A percentile compares a stretch with the other conserved stretches of the same genome.
phyloP scores from a whole-genome alignment of 1,140 invertebrate genomes.

The Oreohelix idahoensis region DNA sequence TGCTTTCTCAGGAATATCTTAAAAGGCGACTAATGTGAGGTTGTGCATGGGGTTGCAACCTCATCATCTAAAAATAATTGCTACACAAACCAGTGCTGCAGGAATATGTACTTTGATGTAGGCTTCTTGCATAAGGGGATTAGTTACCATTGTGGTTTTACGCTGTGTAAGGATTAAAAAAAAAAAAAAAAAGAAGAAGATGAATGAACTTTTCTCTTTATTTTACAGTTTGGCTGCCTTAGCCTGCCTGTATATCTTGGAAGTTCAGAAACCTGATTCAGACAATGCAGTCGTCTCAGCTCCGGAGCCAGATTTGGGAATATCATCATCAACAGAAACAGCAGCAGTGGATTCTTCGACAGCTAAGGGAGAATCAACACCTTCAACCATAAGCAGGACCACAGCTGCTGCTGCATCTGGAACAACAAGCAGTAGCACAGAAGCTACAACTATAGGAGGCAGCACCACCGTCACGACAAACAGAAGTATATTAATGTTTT shows the following conservation, averaged over 20 bases:
- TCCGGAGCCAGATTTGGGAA: not conserved
- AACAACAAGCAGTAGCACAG: not conserved
- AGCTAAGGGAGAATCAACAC: not conserved
- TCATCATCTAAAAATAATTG: no score
- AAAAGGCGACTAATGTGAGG: no score
- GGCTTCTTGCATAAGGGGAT: no score
- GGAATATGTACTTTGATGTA: no score
- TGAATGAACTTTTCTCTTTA: not conserved
- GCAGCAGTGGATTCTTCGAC: not conserved
- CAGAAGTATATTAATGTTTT: not conserved
- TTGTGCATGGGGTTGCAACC: no score
- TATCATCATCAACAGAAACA: constrained; percentile 24
- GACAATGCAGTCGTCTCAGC: constrained; percentile 1
- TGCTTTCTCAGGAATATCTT: no score
- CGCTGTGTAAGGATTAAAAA: no score
- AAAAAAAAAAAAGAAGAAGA: no score
- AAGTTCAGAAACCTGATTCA: not conserved
- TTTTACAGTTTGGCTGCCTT: not conserved
- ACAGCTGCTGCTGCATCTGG: not conserved
- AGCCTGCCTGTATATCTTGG: not conserved
- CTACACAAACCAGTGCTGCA: no score
- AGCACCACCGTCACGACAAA: constrained; percentile 14
- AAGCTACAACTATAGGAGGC: not conserved
- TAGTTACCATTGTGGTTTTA: no score
- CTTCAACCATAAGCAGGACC: not conserved